Conservation (phyloP, 2,113 vertebrate genomes). For the Halcyon senegalensis region DNA sequence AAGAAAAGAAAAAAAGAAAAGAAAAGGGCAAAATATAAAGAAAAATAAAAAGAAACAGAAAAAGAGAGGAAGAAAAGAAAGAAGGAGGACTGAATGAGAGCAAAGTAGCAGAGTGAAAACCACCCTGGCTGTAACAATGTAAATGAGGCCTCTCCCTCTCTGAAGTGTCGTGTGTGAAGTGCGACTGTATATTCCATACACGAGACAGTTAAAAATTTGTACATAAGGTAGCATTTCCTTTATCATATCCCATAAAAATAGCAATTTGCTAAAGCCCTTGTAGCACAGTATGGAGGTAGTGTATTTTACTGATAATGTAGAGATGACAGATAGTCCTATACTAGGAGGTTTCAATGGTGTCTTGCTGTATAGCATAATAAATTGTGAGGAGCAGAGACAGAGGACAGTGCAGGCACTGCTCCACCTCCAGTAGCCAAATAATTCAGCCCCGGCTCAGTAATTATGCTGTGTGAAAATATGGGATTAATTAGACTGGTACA, state of each 20-base stretch:
- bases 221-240: constrained; percentile 95
- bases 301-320: constrained; percentile 92
- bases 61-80: neutral
- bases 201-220: constrained; percentile 90
- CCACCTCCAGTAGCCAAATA: constrained; percentile 80
- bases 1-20: fast-evolving
- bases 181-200: constrained; percentile 73
- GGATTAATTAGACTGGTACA: constrained; percentile 92
- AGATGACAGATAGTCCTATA: constrained; percentile 93
- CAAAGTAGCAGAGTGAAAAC: neutral
- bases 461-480: constrained; percentile 90
- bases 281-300: constrained; percentile 93
- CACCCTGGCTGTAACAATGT: neutral
- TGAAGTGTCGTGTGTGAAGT: neutral
- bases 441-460: constrained; percentile 85
- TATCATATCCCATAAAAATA: constrained; percentile 97
- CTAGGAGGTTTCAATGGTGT: constrained; percentile 88
- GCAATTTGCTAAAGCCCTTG: constrained; percentile 94
- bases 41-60: neutral
- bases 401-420: constrained; percentile 75
- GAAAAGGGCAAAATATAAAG: fast-evolving
- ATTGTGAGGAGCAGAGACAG: constrained; percentile 78
- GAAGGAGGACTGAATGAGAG: neutral
- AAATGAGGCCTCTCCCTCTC: constrained; percentile 13
- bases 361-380: constrained; percentile 80